Evolutionary conservation across 2,888 invertebrate genomes (phyloP).

Genomic region (Phrixothrix hirtus): DNA sequence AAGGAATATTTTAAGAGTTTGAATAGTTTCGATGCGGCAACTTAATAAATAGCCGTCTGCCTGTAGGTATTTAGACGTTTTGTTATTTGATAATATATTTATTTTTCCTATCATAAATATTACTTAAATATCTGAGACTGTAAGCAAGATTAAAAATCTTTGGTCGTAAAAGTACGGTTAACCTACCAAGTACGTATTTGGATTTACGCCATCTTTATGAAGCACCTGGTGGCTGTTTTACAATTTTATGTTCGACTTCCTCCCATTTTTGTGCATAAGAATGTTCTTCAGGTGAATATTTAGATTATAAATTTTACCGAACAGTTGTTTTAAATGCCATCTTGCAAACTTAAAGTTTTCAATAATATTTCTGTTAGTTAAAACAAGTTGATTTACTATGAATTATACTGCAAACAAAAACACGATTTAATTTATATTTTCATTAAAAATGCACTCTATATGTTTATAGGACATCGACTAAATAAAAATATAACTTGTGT

Average conservation of each 20-base stretch:
- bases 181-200: conserved; percentile 1
- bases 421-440: too few species aligned
- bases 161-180: conserved; percentile 9
- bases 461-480: too few species aligned
- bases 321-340: background rate
- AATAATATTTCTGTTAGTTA: too few species aligned
- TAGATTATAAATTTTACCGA: background rate
- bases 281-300: background rate
- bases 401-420: too few species aligned
- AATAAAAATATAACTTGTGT: too few species aligned
- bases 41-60: too few species aligned
- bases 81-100: background rate
- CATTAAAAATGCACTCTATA: background rate
- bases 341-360: background rate
- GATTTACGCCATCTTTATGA: conserved; percentile 4
- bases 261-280: background rate
- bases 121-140: conserved; percentile 2
- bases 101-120: background rate
- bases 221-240: conserved; percentile 8
- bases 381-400: too few species aligned
- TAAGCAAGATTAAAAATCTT: conserved; percentile 7
- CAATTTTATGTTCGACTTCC: background rate
- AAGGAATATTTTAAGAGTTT: too few species aligned
- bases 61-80: too few species aligned
- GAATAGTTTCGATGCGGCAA: too few species aligned